These are phyloP conservation scores for Bimastos eiseni DNA, from an alignment of 2,888 invertebrate species.

Conservation along the genomic window DNA sequence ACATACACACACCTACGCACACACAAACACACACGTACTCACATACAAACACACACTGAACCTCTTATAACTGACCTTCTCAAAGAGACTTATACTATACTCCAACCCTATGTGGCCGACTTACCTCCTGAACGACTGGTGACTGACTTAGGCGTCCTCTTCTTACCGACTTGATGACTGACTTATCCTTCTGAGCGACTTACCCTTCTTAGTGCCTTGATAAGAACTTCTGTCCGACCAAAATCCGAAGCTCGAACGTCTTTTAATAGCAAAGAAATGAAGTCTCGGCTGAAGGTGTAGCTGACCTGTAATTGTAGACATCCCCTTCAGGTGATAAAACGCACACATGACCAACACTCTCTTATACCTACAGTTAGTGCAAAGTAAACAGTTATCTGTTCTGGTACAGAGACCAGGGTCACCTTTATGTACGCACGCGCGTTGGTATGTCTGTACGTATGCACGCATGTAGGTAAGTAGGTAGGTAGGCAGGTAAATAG, in stretches of 20 bases:
- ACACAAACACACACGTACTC: too few species aligned
- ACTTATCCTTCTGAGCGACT: slow-evolving; percentile 38
- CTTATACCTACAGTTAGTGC: background rate
- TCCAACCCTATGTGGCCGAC: slow-evolving; percentile 24
- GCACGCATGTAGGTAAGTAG: too few species aligned
- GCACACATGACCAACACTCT: background rate
- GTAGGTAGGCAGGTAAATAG: too few species aligned
- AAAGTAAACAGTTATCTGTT: too few species aligned
- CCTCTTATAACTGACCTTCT: slow-evolving; percentile 56
- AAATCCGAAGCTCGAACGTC: slow-evolving; percentile 64
- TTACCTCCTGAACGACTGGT: slow-evolving; percentile 62
- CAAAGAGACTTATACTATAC: too few species aligned
- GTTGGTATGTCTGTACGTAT: too few species aligned
- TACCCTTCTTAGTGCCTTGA: slow-evolving; percentile 67
- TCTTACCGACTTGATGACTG: background rate
- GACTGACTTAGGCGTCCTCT: too few species aligned
- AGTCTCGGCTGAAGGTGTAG: slow-evolving; percentile 68
- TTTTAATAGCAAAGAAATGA: slow-evolving; percentile 65
- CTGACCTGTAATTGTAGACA: slow-evolving; percentile 62
- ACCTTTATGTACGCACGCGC: too few species aligned
- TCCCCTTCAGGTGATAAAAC: background rate
- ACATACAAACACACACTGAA: slow-evolving; percentile 67
- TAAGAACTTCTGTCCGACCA: slow-evolving; percentile 66
- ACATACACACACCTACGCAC: too few species aligned
- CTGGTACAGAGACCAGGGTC: too few species aligned